Evolutionary conservation across 2,797 vertebrate species (phyloP).

Genomic region (Spinus olivaceus): DNA sequence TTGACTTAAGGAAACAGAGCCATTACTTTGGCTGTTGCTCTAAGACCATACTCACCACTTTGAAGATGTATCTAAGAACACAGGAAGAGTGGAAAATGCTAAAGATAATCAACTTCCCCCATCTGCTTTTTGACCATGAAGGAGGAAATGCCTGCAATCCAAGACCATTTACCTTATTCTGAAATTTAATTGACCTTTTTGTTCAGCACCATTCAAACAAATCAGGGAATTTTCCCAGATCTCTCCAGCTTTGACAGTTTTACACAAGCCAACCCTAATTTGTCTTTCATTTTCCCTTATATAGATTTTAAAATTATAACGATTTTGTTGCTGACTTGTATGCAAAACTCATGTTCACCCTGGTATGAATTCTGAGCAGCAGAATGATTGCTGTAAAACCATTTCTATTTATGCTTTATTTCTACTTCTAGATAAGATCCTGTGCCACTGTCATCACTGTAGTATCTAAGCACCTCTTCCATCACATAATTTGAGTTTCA

Average conservation of each 20-base stretch:
- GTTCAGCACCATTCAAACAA: neutral
- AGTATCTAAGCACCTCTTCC: constrained; percentile 27
- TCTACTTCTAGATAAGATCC: neutral
- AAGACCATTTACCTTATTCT: neutral
- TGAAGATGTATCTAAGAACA: neutral
- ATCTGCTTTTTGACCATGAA: neutral
- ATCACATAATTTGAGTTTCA: neutral
- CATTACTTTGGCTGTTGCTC: neutral
- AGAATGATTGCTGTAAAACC: neutral
- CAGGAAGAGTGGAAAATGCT: neutral
- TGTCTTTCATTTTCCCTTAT: neutral
- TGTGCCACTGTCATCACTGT: neutral
- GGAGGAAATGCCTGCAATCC: neutral
- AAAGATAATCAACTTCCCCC: neutral
- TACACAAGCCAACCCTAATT: neutral
- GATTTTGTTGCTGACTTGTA: neutral
- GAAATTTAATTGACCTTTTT: neutral
- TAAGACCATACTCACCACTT: neutral
- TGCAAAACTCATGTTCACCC: neutral
- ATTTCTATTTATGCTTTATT: neutral
- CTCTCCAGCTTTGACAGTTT: neutral
- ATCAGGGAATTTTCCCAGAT: neutral
- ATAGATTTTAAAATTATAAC: neutral
- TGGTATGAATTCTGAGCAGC: neutral
- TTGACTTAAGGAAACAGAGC: neutral